Conservation (phyloP, 2,888 invertebrate genomes). For the Mythimna albipuncta region DNA sequence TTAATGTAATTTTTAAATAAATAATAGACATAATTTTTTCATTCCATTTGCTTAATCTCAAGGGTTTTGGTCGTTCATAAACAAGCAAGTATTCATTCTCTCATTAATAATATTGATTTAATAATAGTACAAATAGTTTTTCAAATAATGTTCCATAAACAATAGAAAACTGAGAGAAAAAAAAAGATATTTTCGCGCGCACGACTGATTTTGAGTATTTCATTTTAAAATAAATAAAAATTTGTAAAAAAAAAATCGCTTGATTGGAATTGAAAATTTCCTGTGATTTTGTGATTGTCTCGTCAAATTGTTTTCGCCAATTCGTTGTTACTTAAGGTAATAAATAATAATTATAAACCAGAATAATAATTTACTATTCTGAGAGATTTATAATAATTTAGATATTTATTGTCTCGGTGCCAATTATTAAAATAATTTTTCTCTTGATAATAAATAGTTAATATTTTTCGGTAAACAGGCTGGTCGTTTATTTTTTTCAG, state of each 20-base stretch:
- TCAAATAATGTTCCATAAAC: constrained; percentile 43
- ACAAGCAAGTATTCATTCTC: constrained; percentile 25
- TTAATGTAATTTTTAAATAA: constrained; percentile 18
- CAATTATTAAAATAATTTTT: constrained; percentile 76
- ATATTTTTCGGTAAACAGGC: constrained; percentile 49
- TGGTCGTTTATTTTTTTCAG: constrained; percentile 49
- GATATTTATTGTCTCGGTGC: constrained; percentile 76
- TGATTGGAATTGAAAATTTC: constrained; percentile 70
- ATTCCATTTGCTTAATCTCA: constrained; percentile 32
- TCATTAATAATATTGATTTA: constrained; percentile 18
- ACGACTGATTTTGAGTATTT: constrained; percentile 80
- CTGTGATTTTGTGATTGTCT: constrained; percentile 61
- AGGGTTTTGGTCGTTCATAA: constrained; percentile 20
- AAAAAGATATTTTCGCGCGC: constrained; percentile 63
- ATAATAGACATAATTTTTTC: constrained; percentile 27
- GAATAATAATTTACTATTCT: constrained; percentile 57
- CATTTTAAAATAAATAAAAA: constrained; percentile 61
- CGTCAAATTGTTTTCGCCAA: constrained; percentile 67
- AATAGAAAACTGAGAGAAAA: constrained; percentile 68
- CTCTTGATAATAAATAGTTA: constrained; percentile 61
- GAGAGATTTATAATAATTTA: constrained; percentile 66
- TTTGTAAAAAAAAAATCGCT: constrained; percentile 59
- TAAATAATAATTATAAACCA: constrained; percentile 46
- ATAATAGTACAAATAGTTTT: constrained; percentile 55
- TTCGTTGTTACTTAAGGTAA: constrained; percentile 62